These are phyloP conservation scores for Leptopilina syphax DNA, from an alignment of 2,888 invertebrate genomes.

Conservation along the genomic window DNA sequence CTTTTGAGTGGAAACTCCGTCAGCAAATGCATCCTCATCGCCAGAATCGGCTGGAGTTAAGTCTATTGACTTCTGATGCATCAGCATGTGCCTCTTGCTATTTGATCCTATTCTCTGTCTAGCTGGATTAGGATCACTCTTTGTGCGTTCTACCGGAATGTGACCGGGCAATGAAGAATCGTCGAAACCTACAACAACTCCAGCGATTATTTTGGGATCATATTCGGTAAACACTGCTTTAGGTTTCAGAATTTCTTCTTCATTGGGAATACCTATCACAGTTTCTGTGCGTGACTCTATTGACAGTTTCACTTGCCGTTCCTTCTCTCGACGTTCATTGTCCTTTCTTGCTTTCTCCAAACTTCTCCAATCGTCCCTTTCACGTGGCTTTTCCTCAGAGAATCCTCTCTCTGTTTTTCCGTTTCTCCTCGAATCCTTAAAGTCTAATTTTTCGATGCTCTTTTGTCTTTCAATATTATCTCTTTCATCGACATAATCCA, in stretches of 20 bases:
- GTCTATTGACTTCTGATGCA: constrained; percentile 92
- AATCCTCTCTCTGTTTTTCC: constrained; percentile 54
- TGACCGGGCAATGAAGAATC: constrained; percentile 74
- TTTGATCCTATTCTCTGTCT: constrained; percentile 85
- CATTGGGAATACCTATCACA: constrained; percentile 63
- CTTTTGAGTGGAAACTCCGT: constrained; percentile 77
- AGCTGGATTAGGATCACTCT: constrained; percentile 91
- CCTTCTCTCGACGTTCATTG: constrained; percentile 69
- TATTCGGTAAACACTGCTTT: constrained; percentile 80
- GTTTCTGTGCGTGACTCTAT: constrained; percentile 69
- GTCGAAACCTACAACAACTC: constrained; percentile 72
- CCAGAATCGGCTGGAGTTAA: constrained; percentile 91
- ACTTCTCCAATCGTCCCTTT: constrained; percentile 73
- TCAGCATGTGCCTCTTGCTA: constrained; percentile 86
- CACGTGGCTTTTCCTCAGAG: constrained; percentile 64
- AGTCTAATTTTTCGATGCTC: constrained; percentile 61
- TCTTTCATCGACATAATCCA: constrained; percentile 62
- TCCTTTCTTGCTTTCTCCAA: constrained; percentile 72
- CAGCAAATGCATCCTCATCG: constrained; percentile 87
- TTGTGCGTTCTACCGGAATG: constrained; percentile 88
- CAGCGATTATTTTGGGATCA: constrained; percentile 81
- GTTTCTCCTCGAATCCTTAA: constrained; percentile 56
- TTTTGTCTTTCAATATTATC: constrained; percentile 56
- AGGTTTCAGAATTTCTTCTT: constrained; percentile 70
- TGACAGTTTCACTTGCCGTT: constrained; percentile 65